Conservation (phyloP, 2,888 invertebrate genomes). For the Tineola bisselliella region DNA sequence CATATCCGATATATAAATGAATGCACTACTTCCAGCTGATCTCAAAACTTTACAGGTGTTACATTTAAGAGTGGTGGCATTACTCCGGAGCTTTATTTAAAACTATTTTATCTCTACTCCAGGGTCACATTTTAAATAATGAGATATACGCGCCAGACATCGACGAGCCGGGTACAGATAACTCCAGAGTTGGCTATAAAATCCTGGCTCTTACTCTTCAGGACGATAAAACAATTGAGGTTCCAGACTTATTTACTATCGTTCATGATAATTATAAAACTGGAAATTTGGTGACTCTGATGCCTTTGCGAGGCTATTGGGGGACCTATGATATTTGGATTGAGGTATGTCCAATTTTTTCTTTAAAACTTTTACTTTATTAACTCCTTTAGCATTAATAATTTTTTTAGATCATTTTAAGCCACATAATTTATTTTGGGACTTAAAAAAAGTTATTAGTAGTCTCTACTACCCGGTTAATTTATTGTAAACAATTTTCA, state of each 20-base stretch:
- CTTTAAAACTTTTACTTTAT: too few species aligned
- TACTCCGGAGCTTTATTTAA: too few species aligned
- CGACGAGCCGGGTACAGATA: constrained; percentile 63
- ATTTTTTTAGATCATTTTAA: too few species aligned
- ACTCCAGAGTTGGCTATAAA: constrained; percentile 62
- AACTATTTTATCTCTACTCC: constrained; percentile 10
- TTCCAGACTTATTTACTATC: constrained; percentile 36
- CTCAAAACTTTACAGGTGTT: not conserved
- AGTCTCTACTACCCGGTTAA: too few species aligned
- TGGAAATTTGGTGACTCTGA: constrained; percentile 49
- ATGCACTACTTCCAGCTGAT: too few species aligned
- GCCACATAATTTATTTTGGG: too few species aligned
- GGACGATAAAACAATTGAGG: constrained; percentile 30
- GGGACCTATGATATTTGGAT: constrained; percentile 66
- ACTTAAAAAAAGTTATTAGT: too few species aligned
- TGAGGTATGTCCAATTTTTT: too few species aligned
- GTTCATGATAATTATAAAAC: constrained; percentile 36
- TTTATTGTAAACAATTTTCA: too few species aligned
- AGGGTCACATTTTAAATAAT: constrained; percentile 25
- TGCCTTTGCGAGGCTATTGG: constrained; percentile 62
- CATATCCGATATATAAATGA: too few species aligned
- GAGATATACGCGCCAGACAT: constrained; percentile 58
- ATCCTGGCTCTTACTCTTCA: constrained; percentile 37
- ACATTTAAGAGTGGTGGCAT: not conserved
- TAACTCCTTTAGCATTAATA: too few species aligned